Base-by-base conservation (phyloP, 2,888 invertebrate genomes). In the Melanotus villosus region DNA sequence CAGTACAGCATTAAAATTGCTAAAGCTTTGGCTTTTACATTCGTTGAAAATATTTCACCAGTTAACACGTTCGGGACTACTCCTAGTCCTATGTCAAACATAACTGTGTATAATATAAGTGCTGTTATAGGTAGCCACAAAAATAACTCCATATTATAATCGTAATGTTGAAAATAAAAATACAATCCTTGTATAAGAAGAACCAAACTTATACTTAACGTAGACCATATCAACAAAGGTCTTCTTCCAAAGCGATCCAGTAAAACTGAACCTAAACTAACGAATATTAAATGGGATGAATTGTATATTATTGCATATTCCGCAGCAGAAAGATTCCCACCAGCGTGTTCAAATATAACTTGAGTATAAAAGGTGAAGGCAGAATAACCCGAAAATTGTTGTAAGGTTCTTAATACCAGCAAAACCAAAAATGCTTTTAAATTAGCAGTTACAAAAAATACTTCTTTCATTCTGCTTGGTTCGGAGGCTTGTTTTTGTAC, bases 371-470 rank as follows among this genome's bases (percentile, higher is more conserved):
- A 63, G 19, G 71, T 72, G 43, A 80, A 77, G 3, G 80, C 81
- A 0, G 77, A 72, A 36, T 78, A 73, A 2, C 81, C 82, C 10
- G 78, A 78, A 34, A 79, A 77, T 47, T 81, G 80, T 54, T 82
- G 81, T 50, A 80, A 72, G 1, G 76, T 72, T 34, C 80, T 73
- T 3, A 91, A 83, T 16, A 88, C 87, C 9, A 90, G 78, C 41
- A 88, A 86, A 60, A 92, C 87, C 77, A 88, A 84, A 77, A 92
- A 85, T 1, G 92, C 91, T 82, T 88, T 88, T 72, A 88, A 86
- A 76, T 89, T 89, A 0, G 87, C 87, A 4, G 85, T 85, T 75
- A 88, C 87, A n/a, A 83, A 83, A 57, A 89, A 77, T 30, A 90
- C 80, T 77, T 90, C 89, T 64, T 82, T 79, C 83, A 88, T 87